Evolutionary conservation across 2,113 vertebrate species (phyloP).

Genomic region (Lepisosteus osseus): DNA sequence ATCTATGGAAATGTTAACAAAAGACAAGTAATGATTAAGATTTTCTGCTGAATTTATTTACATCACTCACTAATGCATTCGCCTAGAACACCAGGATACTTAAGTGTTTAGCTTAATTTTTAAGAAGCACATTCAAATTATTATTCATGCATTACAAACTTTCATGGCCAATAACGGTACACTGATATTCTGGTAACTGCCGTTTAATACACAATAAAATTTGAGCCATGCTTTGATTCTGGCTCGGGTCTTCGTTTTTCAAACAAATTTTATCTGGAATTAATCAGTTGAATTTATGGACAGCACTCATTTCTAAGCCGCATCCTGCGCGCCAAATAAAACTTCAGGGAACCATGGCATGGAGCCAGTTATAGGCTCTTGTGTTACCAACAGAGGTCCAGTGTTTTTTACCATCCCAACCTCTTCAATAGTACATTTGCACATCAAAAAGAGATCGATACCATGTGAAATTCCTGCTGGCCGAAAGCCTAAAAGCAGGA

Average conservation of each 20-base stretch:
- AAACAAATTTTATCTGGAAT: background rate
- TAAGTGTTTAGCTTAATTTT: background rate
- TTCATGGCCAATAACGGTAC: background rate
- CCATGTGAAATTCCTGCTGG: too few relatives aligned
- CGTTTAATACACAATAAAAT: background rate
- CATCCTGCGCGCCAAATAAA: background rate
- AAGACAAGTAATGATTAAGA: background rate
- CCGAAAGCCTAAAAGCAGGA: too few relatives aligned
- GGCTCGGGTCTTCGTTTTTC: background rate
- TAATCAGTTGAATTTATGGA: background rate
- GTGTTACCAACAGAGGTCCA: background rate
- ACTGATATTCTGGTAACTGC: background rate
- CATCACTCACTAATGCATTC: background rate
- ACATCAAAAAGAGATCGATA: too few relatives aligned
- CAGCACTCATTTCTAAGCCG: background rate
- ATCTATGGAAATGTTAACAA: slow-evolving; percentile 9
- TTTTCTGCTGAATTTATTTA: background rate
- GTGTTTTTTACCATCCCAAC: too few relatives aligned
- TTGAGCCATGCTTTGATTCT: background rate
- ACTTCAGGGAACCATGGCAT: background rate
- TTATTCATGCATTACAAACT: background rate
- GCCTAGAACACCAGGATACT: slow-evolving; percentile 16
- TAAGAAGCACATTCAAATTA: background rate
- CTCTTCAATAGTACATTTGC: too few relatives aligned
- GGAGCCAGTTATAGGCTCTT: background rate